Base-by-base conservation (phyloP, 2,888 invertebrate species). In the Agrilus cyanescens region DNA sequence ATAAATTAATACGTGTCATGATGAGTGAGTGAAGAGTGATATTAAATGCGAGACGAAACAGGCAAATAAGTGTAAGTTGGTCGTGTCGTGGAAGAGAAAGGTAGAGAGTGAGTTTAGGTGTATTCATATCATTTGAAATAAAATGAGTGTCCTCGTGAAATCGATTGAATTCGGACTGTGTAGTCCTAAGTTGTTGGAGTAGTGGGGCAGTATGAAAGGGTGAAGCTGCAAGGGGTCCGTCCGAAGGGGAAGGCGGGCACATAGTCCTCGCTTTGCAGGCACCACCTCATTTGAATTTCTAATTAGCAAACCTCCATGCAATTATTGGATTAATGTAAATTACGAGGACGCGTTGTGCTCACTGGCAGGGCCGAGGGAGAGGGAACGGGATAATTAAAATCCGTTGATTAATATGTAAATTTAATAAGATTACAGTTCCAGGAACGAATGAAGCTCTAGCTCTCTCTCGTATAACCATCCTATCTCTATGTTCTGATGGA, bases 391-490 rank as follows among this genome's bases (percentile, higher is more conserved):
- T 87, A 88, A 88, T 88, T 88, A 88, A 87, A 88, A 88, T 87
- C 86, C 85, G 85, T 87, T 88, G 87, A 88, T 88, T 88, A 88
- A 88, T 88, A 88, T 88, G 87, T 87, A 88, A 88, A 88, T 88
- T 87, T 88, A 87, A 88, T 88, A 87, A 87, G 87, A 87, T 87
- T 87, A 87, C 85, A 85, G 85, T 84, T 83, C 82, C 82, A 78
- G 82, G 83, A 85, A 85, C 83, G 83, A 80, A 79, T 74, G 58
- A 57, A 58, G 57, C 57, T 54, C 48, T 25, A 52, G 53, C 50
- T 47, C 53, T 50, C 53, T 48, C 48, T 47, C 48, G 49, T 51
- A 51, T 51, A 52, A 50, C 53, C 25, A 25, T 25, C 25, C 52
- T 50, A 50, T 52, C 51, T 53, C 50, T 49, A 50, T 46, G 51